Conservation (phyloP, 1,140 invertebrate species). For the Leptoteleia sp. region DNA sequence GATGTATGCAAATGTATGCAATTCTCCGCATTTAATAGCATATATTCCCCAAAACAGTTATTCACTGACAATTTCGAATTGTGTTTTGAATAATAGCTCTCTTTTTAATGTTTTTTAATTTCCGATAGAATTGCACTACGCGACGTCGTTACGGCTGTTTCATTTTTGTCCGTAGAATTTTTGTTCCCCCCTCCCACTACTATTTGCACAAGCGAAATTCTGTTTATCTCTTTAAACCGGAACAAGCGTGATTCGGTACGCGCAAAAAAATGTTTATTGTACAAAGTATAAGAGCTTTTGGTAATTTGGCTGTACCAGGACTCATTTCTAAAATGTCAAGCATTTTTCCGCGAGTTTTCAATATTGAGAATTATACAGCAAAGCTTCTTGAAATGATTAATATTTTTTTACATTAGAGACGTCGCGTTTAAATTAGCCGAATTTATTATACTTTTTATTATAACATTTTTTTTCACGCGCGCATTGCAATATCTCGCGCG, state of each 20-base stretch:
- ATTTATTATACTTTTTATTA: no score
- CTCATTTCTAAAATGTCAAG: no score
- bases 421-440: no score
- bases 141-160: background rate
- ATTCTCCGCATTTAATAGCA: slow-evolving; percentile 42
- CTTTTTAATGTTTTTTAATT: slow-evolving; percentile 57
- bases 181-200: slow-evolving; percentile 22
- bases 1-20: slow-evolving; percentile 52
- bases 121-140: slow-evolving; percentile 41
- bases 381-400: no score
- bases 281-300: no score
- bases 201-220: slow-evolving; percentile 36
- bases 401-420: no score
- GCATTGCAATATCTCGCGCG: slow-evolving; percentile 21
- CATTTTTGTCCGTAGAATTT: slow-evolving; percentile 1
- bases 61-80: slow-evolving; percentile 42
- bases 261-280: no score
- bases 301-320: no score
- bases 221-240: slow-evolving; percentile 41
- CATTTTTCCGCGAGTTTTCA: no score
- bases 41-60: slow-evolving; percentile 47
- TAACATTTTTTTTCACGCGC: no score
- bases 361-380: no score
- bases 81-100: slow-evolving; percentile 54
- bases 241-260: no score